These are phyloP conservation scores for Sipha maydis DNA, from an alignment of 2,888 invertebrate genomes.

Conservation along the genomic window DNA sequence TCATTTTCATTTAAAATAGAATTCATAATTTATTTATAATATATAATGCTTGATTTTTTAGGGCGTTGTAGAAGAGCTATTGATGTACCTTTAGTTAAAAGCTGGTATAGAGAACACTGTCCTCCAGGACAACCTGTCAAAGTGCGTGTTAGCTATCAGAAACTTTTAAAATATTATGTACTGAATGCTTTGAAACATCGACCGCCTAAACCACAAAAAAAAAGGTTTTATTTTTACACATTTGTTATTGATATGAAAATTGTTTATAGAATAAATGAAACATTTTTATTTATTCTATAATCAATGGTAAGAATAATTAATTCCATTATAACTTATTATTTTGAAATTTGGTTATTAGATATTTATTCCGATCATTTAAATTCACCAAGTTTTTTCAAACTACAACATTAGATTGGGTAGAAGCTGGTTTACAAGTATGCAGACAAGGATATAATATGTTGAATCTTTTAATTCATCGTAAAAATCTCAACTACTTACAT, in stretches of 20 bases:
- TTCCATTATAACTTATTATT: conserved; percentile 32
- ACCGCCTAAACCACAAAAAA: conserved; percentile 98
- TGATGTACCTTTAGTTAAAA: conserved; percentile 96
- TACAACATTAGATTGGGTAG: conserved; percentile 99
- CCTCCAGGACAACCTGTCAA: conserved; percentile 98
- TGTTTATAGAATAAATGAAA: too few species aligned
- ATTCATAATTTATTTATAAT: conserved; percentile 1
- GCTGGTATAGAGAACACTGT: conserved; percentile 95
- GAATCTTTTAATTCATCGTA: conserved; percentile 97
- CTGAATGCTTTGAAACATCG: conserved; percentile 97
- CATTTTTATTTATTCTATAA: too few species aligned
- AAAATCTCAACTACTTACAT: conserved; percentile 99
- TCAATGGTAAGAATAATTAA: background rate
- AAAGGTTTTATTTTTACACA: conserved; percentile 73
- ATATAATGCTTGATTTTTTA: conserved; percentile 64
- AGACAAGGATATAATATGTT: conserved; percentile 99
- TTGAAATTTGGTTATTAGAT: conserved; percentile 70
- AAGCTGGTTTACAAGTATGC: conserved; percentile 97
- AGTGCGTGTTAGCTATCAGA: conserved; percentile 99
- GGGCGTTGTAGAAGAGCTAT: conserved; percentile 93
- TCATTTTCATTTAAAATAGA: conserved; percentile 40
- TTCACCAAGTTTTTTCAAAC: conserved; percentile 99
- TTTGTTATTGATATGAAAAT: background rate
- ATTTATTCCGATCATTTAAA: conserved; percentile 98
- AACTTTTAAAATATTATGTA: conserved; percentile 97